Evolutionary conservation across 2,797 vertebrate species (phyloP).

Genomic region (Melanotaenia nigrans): DNA sequence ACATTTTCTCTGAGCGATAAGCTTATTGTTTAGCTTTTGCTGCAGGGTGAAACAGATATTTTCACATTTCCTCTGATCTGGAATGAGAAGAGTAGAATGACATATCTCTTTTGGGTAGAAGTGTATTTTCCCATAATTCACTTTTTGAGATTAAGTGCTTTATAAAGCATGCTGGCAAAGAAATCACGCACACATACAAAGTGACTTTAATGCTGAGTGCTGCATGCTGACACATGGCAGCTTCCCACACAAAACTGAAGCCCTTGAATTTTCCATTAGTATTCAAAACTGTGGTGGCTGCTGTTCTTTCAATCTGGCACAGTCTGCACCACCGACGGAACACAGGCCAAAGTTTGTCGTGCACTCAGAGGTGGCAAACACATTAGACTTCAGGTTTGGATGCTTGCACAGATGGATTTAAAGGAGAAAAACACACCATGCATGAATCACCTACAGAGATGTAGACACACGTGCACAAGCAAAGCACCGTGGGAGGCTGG

Average conservation of each 20-base stretch:
- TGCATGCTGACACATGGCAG: conserved; percentile 71
- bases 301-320: conserved; percentile 61
- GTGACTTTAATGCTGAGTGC: conserved; percentile 61
- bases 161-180: conserved; percentile 59
- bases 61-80: conserved; percentile 40
- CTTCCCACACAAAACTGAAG: conserved; percentile 72
- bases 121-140: conserved; percentile 62
- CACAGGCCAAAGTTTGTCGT: conserved; percentile 52
- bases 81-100: conserved; percentile 25
- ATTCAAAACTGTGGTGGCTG: conserved; percentile 62
- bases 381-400: conserved; percentile 49
- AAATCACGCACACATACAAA: conserved; percentile 35
- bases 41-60: conserved; percentile 32
- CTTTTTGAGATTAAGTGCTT: conserved; percentile 67
- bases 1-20: not conserved
- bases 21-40: conserved; percentile 25
- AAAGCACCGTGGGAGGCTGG: conserved; percentile 3
- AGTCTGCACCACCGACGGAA: conserved; percentile 52
- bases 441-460: conserved; percentile 55
- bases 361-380: conserved; percentile 45
- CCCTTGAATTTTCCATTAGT: conserved; percentile 74
- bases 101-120: conserved; percentile 28
- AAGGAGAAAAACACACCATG: conserved; percentile 53
- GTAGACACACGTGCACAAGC: conserved; percentile 19
- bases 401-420: conserved; percentile 55